phyloP scores from a whole-genome alignment of 2,888 invertebrate genomes.

The Pollenia griseotomentosa region DNA sequence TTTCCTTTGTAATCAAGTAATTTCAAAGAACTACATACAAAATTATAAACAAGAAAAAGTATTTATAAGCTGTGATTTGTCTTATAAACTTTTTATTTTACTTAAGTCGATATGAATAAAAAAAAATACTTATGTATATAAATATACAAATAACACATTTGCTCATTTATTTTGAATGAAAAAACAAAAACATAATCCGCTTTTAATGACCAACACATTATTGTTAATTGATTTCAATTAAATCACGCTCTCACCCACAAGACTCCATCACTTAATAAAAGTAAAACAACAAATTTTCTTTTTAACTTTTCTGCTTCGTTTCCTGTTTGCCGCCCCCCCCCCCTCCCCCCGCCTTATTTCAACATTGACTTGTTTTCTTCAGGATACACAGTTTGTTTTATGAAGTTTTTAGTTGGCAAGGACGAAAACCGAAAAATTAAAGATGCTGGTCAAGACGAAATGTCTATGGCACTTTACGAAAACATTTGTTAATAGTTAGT shows the following conservation, averaged over 20 bases:
- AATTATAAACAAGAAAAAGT: too few relatives aligned
- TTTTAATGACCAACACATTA: slow-evolving; percentile 83
- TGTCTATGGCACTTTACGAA: not conserved
- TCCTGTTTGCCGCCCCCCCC: not conserved
- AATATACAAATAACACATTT: not conserved
- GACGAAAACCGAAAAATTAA: not conserved
- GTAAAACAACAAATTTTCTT: slow-evolving; percentile 55
- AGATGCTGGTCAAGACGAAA: not conserved
- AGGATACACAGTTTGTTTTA: slow-evolving; percentile 15
- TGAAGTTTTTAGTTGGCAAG: not conserved
- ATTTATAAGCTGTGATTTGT: slow-evolving; percentile 36
- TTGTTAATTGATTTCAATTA: slow-evolving; percentile 84
- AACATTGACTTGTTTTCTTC: slow-evolving; percentile 42
- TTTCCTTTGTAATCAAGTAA: too few relatives aligned
- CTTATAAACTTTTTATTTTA: slow-evolving; percentile 22
- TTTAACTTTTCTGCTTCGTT: slow-evolving; percentile 37
- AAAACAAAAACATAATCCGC: slow-evolving; percentile 76
- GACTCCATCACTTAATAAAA: slow-evolving; percentile 68
- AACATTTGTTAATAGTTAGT: not conserved
- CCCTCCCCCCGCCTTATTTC: too few relatives aligned
- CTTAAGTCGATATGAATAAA: slow-evolving; percentile 7
- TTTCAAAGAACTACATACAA: too few relatives aligned
- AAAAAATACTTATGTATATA: not conserved
- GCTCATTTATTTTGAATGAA: slow-evolving; percentile 17
- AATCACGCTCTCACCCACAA: slow-evolving; percentile 79